A percentile compares a stretch with the other conserved stretches of the same genome.
Conservation (phyloP, 2,797 vertebrate species). For the Monodelphis domestica region DNA sequence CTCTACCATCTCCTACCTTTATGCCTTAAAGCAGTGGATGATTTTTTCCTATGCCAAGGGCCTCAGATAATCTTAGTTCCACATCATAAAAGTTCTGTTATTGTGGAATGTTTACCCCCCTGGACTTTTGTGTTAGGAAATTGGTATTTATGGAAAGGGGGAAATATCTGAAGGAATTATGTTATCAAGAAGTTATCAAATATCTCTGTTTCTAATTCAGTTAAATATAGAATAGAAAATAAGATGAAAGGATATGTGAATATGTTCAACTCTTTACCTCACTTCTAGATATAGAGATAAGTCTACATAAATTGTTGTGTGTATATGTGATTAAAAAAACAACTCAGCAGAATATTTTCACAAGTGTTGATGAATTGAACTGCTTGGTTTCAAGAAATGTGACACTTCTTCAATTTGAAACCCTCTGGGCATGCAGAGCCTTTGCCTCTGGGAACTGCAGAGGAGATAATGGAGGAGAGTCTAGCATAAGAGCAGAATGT, state of each 20-base stretch:
- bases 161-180: not conserved
- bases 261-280: not conserved
- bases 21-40: not conserved
- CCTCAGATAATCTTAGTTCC: not conserved
- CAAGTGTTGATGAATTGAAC: slow-evolving; percentile 22
- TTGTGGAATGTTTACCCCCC: not conserved
- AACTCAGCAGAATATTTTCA: slow-evolving; percentile 15
- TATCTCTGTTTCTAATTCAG: not conserved
- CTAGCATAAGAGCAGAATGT: not conserved
- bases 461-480: not conserved
- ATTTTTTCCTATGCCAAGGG: not conserved
- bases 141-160: not conserved
- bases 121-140: not conserved
- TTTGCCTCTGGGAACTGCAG: not conserved
- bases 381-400: slow-evolving; percentile 12
- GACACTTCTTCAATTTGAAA: slow-evolving; percentile 6
- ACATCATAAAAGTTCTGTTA: not conserved
- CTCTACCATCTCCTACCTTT: not conserved
- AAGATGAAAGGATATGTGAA: not conserved
- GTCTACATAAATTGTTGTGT: not conserved
- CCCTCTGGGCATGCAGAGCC: not conserved
- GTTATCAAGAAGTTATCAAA: not conserved
- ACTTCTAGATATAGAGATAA: not conserved
- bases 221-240: not conserved
- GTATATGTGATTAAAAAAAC: slow-evolving; percentile 2